Evolutionary conservation across 2,888 invertebrate genomes (phyloP).

Genomic region (Strigamia maritima): DNA sequence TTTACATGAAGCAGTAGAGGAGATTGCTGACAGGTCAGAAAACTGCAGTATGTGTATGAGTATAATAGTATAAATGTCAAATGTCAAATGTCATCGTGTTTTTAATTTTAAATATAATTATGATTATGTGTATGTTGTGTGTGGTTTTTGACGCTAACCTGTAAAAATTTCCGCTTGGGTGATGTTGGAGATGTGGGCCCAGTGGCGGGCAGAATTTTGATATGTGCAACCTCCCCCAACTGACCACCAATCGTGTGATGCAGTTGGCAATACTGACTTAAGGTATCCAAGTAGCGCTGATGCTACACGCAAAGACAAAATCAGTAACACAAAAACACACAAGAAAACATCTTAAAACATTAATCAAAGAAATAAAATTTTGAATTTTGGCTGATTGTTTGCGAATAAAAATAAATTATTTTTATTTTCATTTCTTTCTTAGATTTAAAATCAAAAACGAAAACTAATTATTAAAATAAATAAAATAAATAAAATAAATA

Average conservation of each 20-base stretch:
- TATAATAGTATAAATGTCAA: too few relatives aligned
- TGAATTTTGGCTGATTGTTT: too few relatives aligned
- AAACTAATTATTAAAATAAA: too few relatives aligned
- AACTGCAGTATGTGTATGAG: background rate
- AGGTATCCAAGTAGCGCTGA: conserved; percentile 31
- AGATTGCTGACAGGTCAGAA: conserved; percentile 3
- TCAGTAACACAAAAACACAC: background rate
- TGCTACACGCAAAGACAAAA: conserved; percentile 22
- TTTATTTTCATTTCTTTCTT: too few relatives aligned
- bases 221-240: conserved; percentile 21
- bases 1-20: background rate
- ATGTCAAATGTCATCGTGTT: background rate
- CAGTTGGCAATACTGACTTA: conserved; percentile 27
- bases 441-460: too few relatives aligned
- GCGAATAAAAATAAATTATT: too few relatives aligned
- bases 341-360: background rate
- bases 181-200: conserved; percentile 34
- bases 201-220: conserved; percentile 37
- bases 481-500: too few relatives aligned
- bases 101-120: background rate
- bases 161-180: conserved; percentile 26
- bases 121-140: background rate
- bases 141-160: background rate
- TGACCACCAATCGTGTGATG: conserved; percentile 31
- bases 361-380: background rate